Evolutionary conservation across 2,797 vertebrate genomes (phyloP), one percentile per base, ranked within the genome.

Genomic region (Coregonus ussuriensis): DNA sequence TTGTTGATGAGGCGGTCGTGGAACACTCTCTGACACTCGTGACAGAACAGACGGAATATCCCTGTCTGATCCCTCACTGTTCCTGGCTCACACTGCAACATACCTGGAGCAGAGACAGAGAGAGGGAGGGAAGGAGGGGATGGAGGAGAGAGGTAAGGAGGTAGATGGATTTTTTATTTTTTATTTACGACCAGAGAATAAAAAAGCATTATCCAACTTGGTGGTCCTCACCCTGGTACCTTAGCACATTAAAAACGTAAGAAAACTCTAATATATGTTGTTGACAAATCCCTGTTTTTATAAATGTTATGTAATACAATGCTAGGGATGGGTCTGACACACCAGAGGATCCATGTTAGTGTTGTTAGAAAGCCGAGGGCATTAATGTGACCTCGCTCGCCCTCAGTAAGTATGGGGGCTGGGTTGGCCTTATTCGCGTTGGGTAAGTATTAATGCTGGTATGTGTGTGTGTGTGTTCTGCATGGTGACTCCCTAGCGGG

Each of bases 11-110:
- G 92, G 4, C 95, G 92, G 77, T 96, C 94, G 0, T 95, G 94
- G 86, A 97, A 97, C 29, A 96, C 94, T 33, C 95, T 93, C 88
- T 95, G 95, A 85, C 95, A 96, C 83, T 97, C 94, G 2, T 96
- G 95, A 83, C 95, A 97, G 88, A 95, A 95, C 18, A 97, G 91
- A 80, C 94, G 93, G 86, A 98, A 97, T 78, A 96, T 92, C 80
- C 96, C 95, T 0, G 83, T 91, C 85, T 95, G 92, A 72, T 95
- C 94, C 86, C 93, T 92, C 76, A 96, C 88, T 63, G 93, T 87
- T 82, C 89, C 88, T 0, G 94, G 62, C 66, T 96, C 93, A 82
- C 94, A 95, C 67, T 96, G 95, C 74, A 97, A 87, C 74, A 96
- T 95, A 51, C 94, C 94, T 96, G 72, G 67, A 82, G 6, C 83